Conservation (phyloP, 2,113 vertebrate genomes). For the Tonatia bakeri region DNA sequence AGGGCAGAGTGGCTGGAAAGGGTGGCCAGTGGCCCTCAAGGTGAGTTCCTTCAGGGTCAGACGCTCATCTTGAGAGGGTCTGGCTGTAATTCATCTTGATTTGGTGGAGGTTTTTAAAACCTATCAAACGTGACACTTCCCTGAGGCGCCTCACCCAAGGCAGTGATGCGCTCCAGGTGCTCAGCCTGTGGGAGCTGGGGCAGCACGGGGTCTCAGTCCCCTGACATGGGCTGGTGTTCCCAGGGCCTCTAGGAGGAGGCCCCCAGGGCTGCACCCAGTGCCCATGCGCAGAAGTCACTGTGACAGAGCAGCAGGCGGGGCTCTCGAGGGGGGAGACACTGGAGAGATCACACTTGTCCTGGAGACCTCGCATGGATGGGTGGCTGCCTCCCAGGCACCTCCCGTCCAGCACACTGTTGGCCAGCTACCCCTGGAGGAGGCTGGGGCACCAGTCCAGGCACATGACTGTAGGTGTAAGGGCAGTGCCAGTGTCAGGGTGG, state of each 20-base stretch:
- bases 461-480: fast-evolving
- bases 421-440: neutral
- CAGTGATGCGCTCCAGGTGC: fast-evolving
- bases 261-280: neutral
- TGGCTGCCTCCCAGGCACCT: fast-evolving
- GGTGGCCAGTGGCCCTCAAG: neutral
- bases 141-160: neutral
- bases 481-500: fast-evolving
- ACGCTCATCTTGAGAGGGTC: neutral
- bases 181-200: neutral
- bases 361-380: too few species aligned
- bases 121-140: neutral
- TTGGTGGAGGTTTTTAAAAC: neutral
- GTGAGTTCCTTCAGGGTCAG: neutral
- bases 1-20: neutral
- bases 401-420: fast-evolving
- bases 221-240: neutral
- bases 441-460: fast-evolving
- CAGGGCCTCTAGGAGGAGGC: neutral
- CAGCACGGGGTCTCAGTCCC: neutral
- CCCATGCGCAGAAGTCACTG: too few species aligned
- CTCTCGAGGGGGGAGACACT: neutral
- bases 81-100: neutral
- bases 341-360: neutral
- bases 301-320: too few species aligned